Percentiles rank a stretch among this genome's conserved stretches.
Evolutionary conservation across 1,140 invertebrate genomes (phyloP).

Genomic region (Pinna nobilis): DNA sequence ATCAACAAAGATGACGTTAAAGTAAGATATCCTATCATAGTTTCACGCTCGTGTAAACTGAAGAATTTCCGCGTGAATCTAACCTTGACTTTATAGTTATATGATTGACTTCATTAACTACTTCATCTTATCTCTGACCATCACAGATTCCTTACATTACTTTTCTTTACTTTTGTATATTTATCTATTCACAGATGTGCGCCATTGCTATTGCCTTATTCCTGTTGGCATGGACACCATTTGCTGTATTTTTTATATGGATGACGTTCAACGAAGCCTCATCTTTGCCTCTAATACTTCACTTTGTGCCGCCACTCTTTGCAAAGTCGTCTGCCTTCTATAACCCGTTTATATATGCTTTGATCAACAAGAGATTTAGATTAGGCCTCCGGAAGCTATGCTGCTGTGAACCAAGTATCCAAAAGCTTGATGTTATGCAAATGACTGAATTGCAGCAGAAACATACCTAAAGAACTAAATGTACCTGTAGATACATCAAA

Average conservation of each 20-base stretch:
- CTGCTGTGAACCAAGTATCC: constrained; percentile 1
- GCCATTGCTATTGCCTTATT: constrained; percentile 36
- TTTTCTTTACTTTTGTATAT: constrained; percentile 4
- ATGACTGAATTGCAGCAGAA: background rate
- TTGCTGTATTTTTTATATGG: constrained; percentile 37
- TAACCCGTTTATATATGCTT: constrained; percentile 48
- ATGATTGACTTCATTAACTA: too few species aligned
- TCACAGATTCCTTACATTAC: too few species aligned
- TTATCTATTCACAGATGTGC: constrained; percentile 41
- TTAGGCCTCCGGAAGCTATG: constrained; percentile 25
- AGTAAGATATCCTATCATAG: too few species aligned
- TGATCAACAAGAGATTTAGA: constrained; percentile 42
- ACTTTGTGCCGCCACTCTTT: constrained; percentile 37
- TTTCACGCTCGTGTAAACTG: too few species aligned
- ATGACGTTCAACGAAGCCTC: constrained; percentile 16
- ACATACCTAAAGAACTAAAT: too few species aligned
- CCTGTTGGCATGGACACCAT: constrained; percentile 49
- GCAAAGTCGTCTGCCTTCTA: constrained; percentile 46
- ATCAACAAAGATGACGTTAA: too few species aligned
- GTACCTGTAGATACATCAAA: too few species aligned
- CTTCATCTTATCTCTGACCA: too few species aligned
- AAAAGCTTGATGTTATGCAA: constrained; percentile 8
- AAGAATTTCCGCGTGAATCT: too few species aligned
- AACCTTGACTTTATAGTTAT: too few species aligned
- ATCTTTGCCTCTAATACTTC: constrained; percentile 23